Evolutionary conservation across 1,140 invertebrate species (phyloP).

Genomic region (Ooceraea biroi): DNA sequence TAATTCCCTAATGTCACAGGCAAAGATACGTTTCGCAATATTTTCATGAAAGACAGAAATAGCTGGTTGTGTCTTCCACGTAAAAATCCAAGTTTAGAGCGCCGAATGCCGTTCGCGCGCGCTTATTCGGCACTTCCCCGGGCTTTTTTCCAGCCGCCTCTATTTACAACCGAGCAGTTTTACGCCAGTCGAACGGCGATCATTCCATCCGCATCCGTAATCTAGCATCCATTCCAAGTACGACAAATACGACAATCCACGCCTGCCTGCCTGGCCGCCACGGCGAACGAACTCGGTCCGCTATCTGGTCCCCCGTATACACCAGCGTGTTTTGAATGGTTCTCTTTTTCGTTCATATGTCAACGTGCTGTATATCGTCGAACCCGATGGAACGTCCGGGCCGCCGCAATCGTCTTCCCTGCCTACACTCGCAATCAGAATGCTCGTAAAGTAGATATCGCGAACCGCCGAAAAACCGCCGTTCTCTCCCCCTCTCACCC

Average conservation of each 20-base stretch:
- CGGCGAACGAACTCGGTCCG: conserved; percentile 59
- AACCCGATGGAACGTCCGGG: conserved; percentile 62
- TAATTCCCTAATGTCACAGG: no score
- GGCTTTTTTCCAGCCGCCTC: conserved; percentile 40
- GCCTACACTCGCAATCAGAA: conserved; percentile 69
- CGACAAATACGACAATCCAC: conserved; percentile 67
- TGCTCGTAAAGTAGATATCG: conserved; percentile 74
- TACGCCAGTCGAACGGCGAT: conserved; percentile 37
- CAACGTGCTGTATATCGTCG: conserved; percentile 62
- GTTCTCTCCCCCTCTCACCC: no score
- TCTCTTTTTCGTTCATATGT: conserved; percentile 66
- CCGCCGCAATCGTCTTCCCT: conserved; percentile 63
- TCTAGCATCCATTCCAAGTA: conserved; percentile 60
- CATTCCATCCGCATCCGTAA: conserved; percentile 60
- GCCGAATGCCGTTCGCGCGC: conserved; percentile 19
- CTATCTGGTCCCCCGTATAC: conserved; percentile 56
- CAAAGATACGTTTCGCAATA: no score
- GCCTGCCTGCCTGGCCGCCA: conserved; percentile 44
- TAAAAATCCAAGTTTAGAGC: conserved; percentile 30
- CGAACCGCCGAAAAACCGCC: conserved; percentile 71
- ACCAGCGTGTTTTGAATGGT: conserved; percentile 67
- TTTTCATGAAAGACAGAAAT: background rate
- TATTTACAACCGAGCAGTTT: conserved; percentile 59
- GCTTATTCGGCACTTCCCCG: conserved; percentile 48
- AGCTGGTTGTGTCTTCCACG: background rate